Percentiles rank a stretch among this genome's conserved stretches.
phyloP scores from a whole-genome alignment of 2,888 invertebrate genomes.

The Stramonita haemastoma region DNA sequence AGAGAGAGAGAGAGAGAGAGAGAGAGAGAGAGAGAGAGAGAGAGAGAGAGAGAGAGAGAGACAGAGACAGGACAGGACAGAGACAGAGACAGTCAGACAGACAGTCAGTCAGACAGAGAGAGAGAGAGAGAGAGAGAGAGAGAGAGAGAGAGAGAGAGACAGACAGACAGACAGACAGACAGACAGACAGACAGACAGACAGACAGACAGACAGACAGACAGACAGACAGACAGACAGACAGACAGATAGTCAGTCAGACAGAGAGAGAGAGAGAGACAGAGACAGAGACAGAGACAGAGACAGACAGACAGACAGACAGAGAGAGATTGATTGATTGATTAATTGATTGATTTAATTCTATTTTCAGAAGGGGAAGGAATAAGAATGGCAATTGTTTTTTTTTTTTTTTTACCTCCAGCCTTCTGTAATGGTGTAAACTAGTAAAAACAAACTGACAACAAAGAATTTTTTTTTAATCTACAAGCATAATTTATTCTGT shows the following conservation, averaged over 20 bases:
- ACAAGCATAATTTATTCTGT: too few relatives aligned
- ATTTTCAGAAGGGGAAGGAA: too few relatives aligned
- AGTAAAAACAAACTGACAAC: too few relatives aligned
- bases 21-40: conserved; percentile 22
- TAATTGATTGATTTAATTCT: too few relatives aligned
- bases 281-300: not conserved
- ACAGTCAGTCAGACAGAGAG: not conserved
- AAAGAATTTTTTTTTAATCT: too few relatives aligned
- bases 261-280: conserved; percentile 18
- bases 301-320: too few relatives aligned
- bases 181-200: not conserved
- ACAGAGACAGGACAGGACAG: not conserved
- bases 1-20: not conserved
- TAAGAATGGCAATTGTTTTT: too few relatives aligned
- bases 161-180: not conserved
- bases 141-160: conserved; percentile 17
- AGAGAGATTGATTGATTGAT: too few relatives aligned
- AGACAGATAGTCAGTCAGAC: not conserved
- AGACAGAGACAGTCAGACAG: not conserved
- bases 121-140: conserved; percentile 23
- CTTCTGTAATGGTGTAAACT: too few relatives aligned
- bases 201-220: too few relatives aligned
- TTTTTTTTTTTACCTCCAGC: too few relatives aligned
- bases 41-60: conserved; percentile 8
- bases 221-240: too few relatives aligned